Percentiles rank a stretch among this genome's conserved stretches.
Conservation (phyloP, 37 sponge, comb jelly and placozoan genomes). For the Chondrosia reniformis region DNA sequence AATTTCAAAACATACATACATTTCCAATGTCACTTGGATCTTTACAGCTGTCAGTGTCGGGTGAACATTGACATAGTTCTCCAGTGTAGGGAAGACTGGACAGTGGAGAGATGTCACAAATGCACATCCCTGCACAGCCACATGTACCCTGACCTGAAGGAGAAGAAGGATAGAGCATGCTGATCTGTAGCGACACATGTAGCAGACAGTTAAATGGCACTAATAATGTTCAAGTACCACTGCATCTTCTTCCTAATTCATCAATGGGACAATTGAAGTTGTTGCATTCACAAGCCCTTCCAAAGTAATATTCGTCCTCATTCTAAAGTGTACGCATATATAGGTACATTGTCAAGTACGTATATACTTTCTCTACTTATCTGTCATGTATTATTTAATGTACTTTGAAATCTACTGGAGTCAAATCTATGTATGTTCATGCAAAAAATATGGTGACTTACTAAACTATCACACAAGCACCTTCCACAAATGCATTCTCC, state of each 20-base stretch:
- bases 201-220: too few species aligned
- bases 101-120: background rate
- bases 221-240: background rate
- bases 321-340: background rate
- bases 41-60: background rate
- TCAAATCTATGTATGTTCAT: too few species aligned
- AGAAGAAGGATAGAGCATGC: background rate
- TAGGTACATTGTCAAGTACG: too few species aligned
- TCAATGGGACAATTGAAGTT: slow-evolving; percentile 31
- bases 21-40: background rate
- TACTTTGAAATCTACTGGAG: too few species aligned
- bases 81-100: slow-evolving; percentile 11
- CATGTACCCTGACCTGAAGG: background rate
- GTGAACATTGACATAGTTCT: slow-evolving; percentile 4
- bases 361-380: too few species aligned
- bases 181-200: background rate
- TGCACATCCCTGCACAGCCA: slow-evolving; percentile 1
- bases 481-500: slow-evolving; percentile 59
- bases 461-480: slow-evolving; percentile 31
- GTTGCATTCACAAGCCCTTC: slow-evolving; percentile 60
- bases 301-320: slow-evolving; percentile 31
- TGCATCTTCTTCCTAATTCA: background rate
- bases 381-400: too few species aligned
- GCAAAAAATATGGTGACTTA: too few species aligned
- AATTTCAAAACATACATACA: too few species aligned